A percentile compares a stretch with the other conserved stretches of the same genome.
phyloP scores from a whole-genome alignment of 1,140 invertebrate genomes.

The Ylistrum balloti region DNA sequence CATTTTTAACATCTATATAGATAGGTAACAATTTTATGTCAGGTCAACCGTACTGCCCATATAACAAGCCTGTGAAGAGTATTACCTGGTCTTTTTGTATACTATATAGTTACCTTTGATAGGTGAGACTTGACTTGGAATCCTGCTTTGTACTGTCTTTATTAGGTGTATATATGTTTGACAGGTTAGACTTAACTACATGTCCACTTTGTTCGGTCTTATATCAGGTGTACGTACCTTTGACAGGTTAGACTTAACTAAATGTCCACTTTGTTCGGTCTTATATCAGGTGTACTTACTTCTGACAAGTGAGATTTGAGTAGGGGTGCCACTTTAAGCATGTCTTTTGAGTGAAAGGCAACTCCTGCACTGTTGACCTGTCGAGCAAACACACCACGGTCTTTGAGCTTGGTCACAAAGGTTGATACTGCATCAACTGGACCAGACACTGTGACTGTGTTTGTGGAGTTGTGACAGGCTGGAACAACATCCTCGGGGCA shows the following conservation, averaged over 20 bases:
- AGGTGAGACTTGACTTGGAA: conserved; percentile 81
- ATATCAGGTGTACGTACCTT: background rate
- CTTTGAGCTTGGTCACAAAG: conserved; percentile 89
- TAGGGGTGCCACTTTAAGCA: conserved; percentile 91
- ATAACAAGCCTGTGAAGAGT: no score
- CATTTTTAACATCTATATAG: no score
- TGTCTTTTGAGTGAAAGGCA: conserved; percentile 97
- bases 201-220: no score
- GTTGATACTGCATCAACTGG: conserved; percentile 87
- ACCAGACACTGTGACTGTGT: conserved; percentile 97
- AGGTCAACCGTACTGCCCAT: no score
- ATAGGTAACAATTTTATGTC: no score
- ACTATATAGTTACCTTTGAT: no score
- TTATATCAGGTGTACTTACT: background rate
- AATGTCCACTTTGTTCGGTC: no score
- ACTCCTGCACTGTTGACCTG: conserved; percentile 93
- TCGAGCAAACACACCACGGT: conserved; percentile 93
- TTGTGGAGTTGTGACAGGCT: conserved; percentile 95
- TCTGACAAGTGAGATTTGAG: conserved; percentile 87
- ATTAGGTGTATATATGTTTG: background rate
- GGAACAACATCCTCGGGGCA: conserved; percentile 90
- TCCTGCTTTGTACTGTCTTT: no score
- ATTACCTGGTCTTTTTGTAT: no score
- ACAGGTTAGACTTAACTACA: conserved; percentile 84
- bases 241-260: conserved; percentile 84